These are phyloP conservation scores for Petrosia ficiformis DNA, from an alignment of 37 sponge, comb jelly and placozoan genomes.

Conservation along the genomic window DNA sequence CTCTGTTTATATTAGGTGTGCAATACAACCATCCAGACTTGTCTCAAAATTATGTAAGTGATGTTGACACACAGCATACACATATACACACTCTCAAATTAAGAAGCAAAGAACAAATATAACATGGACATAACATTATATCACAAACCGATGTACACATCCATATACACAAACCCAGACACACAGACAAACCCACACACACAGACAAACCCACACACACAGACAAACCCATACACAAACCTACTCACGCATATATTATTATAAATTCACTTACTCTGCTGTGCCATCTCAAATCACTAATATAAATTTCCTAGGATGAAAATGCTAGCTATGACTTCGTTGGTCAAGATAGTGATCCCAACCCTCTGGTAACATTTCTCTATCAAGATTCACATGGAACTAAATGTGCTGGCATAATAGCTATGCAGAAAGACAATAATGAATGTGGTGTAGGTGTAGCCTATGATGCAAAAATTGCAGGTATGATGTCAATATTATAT, in stretches of 20 bases:
- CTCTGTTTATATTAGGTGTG: not conserved
- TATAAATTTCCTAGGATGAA: no score
- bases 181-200: no score
- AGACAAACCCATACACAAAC: no score
- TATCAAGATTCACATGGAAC: constrained; percentile 84
- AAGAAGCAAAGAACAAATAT: no score
- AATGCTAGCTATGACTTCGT: constrained; percentile 85
- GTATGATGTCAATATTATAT: constrained; percentile 22
- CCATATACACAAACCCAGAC: no score
- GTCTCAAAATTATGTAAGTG: not conserved
- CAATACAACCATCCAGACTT: not conserved
- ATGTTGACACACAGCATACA: not conserved
- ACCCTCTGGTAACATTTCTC: constrained; percentile 34
- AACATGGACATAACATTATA: no score
- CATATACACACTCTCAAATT: no score
- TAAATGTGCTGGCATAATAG: constrained; percentile 86
- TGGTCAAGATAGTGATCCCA: constrained; percentile 71
- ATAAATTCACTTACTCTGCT: not conserved
- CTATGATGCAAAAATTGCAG: constrained; percentile 77
- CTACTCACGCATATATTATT: not conserved
- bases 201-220: no score
- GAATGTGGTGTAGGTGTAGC: constrained; percentile 83
- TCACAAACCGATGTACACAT: no score
- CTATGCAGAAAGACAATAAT: constrained; percentile 70
- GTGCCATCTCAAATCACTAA: no score